Base-by-base conservation (phyloP, 2,113 vertebrate species). In the Planiliza haematocheilus region DNA sequence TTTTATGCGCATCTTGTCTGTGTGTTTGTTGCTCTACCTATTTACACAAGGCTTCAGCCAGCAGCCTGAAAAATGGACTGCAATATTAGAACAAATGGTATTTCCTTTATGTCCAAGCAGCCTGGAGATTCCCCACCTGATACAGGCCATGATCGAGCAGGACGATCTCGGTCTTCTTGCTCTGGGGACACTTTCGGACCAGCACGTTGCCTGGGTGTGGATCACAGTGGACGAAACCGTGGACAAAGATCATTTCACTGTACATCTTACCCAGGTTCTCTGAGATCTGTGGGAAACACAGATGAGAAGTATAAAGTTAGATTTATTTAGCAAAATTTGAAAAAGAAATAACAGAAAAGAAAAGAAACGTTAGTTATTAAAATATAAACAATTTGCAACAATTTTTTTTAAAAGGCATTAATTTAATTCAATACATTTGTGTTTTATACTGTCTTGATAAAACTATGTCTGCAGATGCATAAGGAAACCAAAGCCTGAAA, bases 231-330 rank as follows among this genome's bases (percentile, higher is more conserved):
- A 99, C 96, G 8, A 99, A 99, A 53, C 98, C 97, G 0, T 97
- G 95, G 78, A 99, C 94, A 43, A 99, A 99, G 81, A 99, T 97
- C 98, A 99, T 99, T 86, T 99, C 98, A 0, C 98, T 99, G 93
- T 98, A 99, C 74, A 99, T 90, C 77, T 95, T 96, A 7, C 97
- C 97, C 88, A 99, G 76, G 73, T 96, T 94, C 73, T 93, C 93
- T 0, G 97, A 98, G 79, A 99, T 94, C 98, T 99, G 92, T 38
- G 12, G 17, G 42, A n/a, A 11, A 66, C 7, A 43, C 36, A 42
- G 11, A 8, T 11, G 0, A 46, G 43, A 34, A 12, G 12, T 36
- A 36, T 16, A 30, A 18, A 41, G 13, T 51, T 49, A 48, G 42
- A 56, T 46, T 8, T 11, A 46, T 42, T 50, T n/a, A 38, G 24